phyloP scores from a whole-genome alignment of 2,113 vertebrate species.

The Coturnix japonica region DNA sequence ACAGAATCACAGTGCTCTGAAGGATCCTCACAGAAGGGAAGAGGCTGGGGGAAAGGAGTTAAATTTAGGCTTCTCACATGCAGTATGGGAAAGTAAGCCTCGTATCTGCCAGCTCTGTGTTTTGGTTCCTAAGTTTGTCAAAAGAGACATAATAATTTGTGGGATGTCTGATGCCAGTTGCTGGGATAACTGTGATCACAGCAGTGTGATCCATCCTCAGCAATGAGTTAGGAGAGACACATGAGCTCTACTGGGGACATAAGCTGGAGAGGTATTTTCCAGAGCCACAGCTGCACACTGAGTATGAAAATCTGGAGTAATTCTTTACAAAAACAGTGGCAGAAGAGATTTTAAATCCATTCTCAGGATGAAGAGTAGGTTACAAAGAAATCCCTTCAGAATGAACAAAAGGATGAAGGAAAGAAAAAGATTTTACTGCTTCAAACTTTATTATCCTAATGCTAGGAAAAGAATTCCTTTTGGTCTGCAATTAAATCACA shows the following conservation, averaged over 20 bases:
- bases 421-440: neutral
- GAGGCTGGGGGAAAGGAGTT: neutral
- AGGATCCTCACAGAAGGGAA: neutral
- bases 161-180: rapidly evolving
- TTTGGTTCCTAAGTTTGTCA: slow-evolving; percentile 5
- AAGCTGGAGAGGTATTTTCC: neutral
- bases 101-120: slow-evolving; percentile 9
- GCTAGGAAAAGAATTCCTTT: neutral
- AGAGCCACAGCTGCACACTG: neutral
- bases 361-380: rapidly evolving
- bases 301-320: neutral
- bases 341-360: slow-evolving; percentile 18
- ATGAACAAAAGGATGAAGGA: slow-evolving; percentile 26
- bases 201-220: neutral
- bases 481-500: neutral
- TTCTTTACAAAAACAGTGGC: neutral
- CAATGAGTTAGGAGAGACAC: neutral
- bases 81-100: neutral
- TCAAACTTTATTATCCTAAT: neutral
- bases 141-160: neutral
- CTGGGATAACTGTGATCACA: rapidly evolving
- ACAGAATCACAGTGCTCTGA: neutral
- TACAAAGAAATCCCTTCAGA: slow-evolving; percentile 25
- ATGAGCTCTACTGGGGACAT: neutral
- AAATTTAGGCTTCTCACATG: slow-evolving; percentile 40